Evolutionary conservation across 1,140 invertebrate genomes (phyloP), one percentile per base, ranked within the genome.

Genomic region (Liolophura sinensis): DNA sequence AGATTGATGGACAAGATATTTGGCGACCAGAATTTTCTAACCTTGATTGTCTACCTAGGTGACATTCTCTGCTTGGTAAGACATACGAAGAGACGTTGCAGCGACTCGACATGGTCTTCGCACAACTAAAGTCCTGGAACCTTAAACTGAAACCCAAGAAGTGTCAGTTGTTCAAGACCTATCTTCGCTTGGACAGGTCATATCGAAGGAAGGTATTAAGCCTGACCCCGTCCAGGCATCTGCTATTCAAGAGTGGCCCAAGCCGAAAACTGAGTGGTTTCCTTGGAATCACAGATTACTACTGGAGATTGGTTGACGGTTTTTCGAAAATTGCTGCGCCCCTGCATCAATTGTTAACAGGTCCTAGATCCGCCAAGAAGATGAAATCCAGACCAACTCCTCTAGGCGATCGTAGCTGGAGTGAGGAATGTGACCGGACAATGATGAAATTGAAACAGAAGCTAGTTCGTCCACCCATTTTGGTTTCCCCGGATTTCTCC

Each of bases 261-360:
- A 12, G 9, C 55, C 62, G 9, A 50, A 9, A n/a, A 25, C 15
- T 66, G 57, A n/a, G 25, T 18, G 46, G 24, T 7, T 65, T 65
- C 51, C 47, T 59, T 20, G 67, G 56, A 20, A 27, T 66, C 18
- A 22, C 40, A 18, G 31, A n/a, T 20, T 69, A 65, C 51, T 59
- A 69, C 31, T 22, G 62, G 51, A 9, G 48, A 12, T 69, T 65
- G 25, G 51, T 67, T 9, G 9, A n/a, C 6, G 40, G 40, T 40
- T 62, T 70, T 54, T n/a, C 65, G 0, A 48, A 67, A n/a, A 62
- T 47, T 73, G 20, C 79, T 78, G 11, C 69, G 65, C 56, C 70
- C 78, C n/a, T 87, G 22, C 60, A 78, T 15, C 65, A 81, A 9
- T 64, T 88, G 22, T 65, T 79, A 56, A 82, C 82, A 65, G 83